Evolutionary conservation across 2,113 vertebrate species (phyloP), one percentile per base, ranked within the genome.

Genomic region (Empidonax alnorum): DNA sequence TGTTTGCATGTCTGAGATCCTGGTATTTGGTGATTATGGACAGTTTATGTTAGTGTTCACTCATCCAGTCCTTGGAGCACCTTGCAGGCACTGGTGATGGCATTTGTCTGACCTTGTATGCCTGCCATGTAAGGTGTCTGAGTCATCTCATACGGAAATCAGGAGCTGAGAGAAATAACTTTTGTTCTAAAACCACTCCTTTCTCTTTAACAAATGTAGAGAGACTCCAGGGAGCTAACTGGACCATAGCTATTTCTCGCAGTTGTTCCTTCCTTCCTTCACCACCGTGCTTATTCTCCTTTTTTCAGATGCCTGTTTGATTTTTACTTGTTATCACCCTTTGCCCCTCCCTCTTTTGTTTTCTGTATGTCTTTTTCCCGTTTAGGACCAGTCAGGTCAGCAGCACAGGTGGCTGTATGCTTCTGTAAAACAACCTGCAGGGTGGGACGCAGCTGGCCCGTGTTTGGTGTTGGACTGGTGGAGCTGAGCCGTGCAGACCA

Each of bases 381-480:
- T 27, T 80, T 42, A 67, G 61, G 21, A 53, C 3, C 49, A 33
- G 44, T 44, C 41, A 55, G 42, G 30, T 42, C 6, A 4, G 35
- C 62, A 85, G 33, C 0, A 14, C 0, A 6, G 39, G 33, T 59
- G 47, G 39, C 31, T 87, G 23, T 8, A 4, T 30, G 27, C 61
- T 55, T 50, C 16, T 4, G 2, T 31, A 37, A 13, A 83, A 10
- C 44, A 72, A 17, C 10, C 22, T 47, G 5, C 2, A 1, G 0
- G 0, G 24, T 50, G 33, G 8, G 19, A 52, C 50, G 12, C 15
- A 12, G 24, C 58, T 44, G 61, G 33, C 0, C 0, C 9, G 5
- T n/a, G 12, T 61, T 68, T 17, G 13, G 24, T 41, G 50, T 41
- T 76, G 77, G 50, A 23, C 67, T 92, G 62, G 16, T 68, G 58